phyloP scores from a whole-genome alignment of 2,113 vertebrate species.

The Oncorhynchus masou region DNA sequence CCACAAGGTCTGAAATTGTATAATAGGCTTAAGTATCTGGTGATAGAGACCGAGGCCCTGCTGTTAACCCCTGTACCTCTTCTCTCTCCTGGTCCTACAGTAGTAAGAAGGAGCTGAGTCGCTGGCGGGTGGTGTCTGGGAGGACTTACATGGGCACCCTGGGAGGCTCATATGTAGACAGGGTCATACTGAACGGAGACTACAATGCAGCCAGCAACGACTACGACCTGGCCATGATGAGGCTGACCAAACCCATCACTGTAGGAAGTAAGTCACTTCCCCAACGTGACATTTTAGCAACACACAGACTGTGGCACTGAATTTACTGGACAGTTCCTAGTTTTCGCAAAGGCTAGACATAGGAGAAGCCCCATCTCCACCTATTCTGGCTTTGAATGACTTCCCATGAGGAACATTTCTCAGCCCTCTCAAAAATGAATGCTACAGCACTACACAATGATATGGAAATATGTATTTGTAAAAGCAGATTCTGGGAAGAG shows the following conservation, averaged over 20 bases:
- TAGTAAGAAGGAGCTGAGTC: slow-evolving; percentile 55
- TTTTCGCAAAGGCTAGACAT: too few species aligned
- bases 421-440: too few species aligned
- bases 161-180: slow-evolving; percentile 73
- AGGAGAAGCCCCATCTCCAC: too few species aligned
- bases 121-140: slow-evolving; percentile 80
- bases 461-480: not conserved
- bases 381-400: too few species aligned
- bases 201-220: slow-evolving; percentile 61
- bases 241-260: slow-evolving; percentile 72
- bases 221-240: slow-evolving; percentile 85
- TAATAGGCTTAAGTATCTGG: too few species aligned
- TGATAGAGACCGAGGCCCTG: too few species aligned
- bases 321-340: too few species aligned
- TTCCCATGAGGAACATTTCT: too few species aligned
- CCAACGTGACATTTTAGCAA: not conserved
- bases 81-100: slow-evolving; percentile 12
- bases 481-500: too few species aligned
- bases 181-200: slow-evolving; percentile 71
- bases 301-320: not conserved
- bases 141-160: slow-evolving; percentile 51
- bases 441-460: not conserved
- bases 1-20: too few species aligned
- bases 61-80: not conserved
- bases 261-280: slow-evolving; percentile 69